Evolutionary conservation across 2,797 vertebrate species (phyloP), one percentile per base, ranked within the genome.

Genomic region (Hippoglossus hippoglossus): DNA sequence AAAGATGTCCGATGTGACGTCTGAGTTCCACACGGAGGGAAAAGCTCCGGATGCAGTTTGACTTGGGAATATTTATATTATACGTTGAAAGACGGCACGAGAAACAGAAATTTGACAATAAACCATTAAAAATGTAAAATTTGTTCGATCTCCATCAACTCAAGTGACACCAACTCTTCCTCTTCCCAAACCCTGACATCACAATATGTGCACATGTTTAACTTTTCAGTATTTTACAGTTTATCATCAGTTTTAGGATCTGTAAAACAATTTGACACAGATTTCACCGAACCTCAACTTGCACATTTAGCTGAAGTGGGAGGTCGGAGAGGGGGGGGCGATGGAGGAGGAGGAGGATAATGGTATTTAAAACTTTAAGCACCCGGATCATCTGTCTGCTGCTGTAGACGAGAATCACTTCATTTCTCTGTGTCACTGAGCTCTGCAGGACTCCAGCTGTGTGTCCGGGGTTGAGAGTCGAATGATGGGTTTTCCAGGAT

Each of bases 291-390:
- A 16, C 16, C 15, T 18, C 15, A 18, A 18, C 39, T 13, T 47
- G 46, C 19, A 19, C n/a, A 19, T 51, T 16, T 28, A 28, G 52
- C 52, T 28, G 26, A 16, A 2, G 54, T 28, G 12, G 4, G 25
- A 4, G 6, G 54, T 18, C 25, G 24, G 24, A 53, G 2, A 6
- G 15, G 3, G 22, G 52, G 7, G 25, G 66, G 46, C 4, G 49
- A 31, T 39, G 19, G 6, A 26, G 55, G 47, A 28, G 34, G 62
- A 62, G 77, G 84, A 81, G 85, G 91, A 92, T 94, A 78, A 91
- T 60, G 6, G 80, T 75, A 80, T 84, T 88, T 90, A 88, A 89
- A 87, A 64, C 89, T 89, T 87, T 94, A 94, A 96, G 94, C 94
- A 86, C 92, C 92, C 77, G 83, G 91, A 93, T 94, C 94, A 92